Conservation (phyloP, 2,888 invertebrate genomes). For the Papilio protenor region DNA sequence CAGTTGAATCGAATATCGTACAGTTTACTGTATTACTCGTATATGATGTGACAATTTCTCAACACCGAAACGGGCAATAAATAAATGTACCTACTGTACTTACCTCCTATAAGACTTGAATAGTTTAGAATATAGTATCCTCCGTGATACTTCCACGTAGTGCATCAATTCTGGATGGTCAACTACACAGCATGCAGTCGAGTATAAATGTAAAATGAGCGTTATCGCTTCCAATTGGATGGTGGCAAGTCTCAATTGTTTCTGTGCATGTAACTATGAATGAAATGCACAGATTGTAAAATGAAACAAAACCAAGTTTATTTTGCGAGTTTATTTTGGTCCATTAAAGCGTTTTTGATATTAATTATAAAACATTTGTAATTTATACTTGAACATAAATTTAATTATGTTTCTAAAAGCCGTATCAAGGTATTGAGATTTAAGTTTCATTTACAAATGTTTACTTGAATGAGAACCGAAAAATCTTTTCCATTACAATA, state of each 20-base stretch:
- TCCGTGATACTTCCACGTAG: neutral
- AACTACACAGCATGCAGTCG: slow-evolving; percentile 58
- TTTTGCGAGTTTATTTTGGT: neutral
- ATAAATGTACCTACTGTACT: neutral
- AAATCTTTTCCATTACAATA: slow-evolving; percentile 33
- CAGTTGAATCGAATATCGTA: too few species aligned
- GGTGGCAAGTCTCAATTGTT: slow-evolving; percentile 51
- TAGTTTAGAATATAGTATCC: neutral
- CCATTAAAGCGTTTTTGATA: neutral
- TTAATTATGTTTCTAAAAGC: neutral
- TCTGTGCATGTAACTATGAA: slow-evolving; percentile 50
- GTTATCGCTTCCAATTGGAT: slow-evolving; percentile 56
- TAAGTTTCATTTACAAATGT: neutral
- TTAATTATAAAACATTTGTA: neutral
- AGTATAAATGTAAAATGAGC: slow-evolving; percentile 58
- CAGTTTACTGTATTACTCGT: too few species aligned
- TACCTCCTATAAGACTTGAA: neutral
- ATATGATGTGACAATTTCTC: neutral
- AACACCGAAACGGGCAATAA: neutral
- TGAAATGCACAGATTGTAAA: slow-evolving; percentile 26
- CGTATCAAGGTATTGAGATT: neutral
- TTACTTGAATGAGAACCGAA: slow-evolving; percentile 26
- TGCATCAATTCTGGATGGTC: slow-evolving; percentile 52
- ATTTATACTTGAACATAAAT: too few species aligned
- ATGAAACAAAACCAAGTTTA: neutral